phyloP scores from a whole-genome alignment of 2,797 vertebrate genomes.

The Etheostoma nigrum region DNA sequence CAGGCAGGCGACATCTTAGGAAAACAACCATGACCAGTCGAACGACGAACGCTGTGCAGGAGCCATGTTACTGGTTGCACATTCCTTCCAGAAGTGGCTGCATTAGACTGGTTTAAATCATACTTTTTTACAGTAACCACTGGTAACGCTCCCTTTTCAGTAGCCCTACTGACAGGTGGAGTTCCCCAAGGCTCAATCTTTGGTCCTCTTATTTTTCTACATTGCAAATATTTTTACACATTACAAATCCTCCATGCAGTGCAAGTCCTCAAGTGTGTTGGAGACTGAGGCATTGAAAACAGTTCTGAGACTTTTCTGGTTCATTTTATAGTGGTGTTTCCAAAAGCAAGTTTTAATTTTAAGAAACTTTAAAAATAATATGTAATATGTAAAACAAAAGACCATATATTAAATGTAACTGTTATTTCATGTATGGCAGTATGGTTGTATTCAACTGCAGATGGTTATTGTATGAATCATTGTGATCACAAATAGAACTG shows the following conservation, averaged over 20 bases:
- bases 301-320: no score
- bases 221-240: background rate
- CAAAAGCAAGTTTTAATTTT: no score
- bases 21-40: no score
- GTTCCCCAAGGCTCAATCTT: background rate
- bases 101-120: background rate
- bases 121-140: background rate
- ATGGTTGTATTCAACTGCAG: background rate
- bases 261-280: background rate
- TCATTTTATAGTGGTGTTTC: no score
- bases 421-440: background rate
- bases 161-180: no score
- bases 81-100: background rate
- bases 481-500: background rate
- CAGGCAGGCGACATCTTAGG: no score
- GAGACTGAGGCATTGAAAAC: no score
- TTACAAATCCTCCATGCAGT: background rate
- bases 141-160: background rate
- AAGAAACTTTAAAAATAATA: no score
- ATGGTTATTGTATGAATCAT: background rate
- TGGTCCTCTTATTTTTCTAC: background rate
- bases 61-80: no score
- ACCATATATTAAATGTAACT: no score
- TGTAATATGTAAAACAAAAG: no score
- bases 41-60: no score